Conservation (phyloP, 2,888 invertebrate genomes). For the Pelosia muscerda region DNA sequence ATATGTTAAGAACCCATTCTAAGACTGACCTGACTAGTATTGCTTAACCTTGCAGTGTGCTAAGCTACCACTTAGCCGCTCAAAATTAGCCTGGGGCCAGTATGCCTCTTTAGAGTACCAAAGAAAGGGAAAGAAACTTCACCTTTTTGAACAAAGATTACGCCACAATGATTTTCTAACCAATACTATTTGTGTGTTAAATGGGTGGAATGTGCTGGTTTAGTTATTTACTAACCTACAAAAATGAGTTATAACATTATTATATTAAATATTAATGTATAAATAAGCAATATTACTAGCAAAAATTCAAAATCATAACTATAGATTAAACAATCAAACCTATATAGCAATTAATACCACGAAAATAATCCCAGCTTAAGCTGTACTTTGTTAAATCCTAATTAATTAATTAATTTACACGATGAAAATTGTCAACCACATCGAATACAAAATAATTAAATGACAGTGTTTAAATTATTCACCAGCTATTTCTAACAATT, state of each 20-base stretch:
- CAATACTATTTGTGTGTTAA: no score
- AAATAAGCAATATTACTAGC: not conserved
- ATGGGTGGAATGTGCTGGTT: no score
- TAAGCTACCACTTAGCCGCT: no score
- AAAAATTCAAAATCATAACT: not conserved
- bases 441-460: conserved; percentile 26
- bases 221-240: no score
- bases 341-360: not conserved
- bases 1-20: no score
- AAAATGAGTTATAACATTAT: no score
- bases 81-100: no score
- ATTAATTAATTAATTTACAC: conserved; percentile 33
- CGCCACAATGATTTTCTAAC: not conserved
- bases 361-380: conserved; percentile 10
- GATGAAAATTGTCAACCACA: conserved; percentile 24
- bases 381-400: conserved; percentile 13
- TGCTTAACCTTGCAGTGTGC: no score
- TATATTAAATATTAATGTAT: not conserved
- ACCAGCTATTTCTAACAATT: conserved; percentile 42
- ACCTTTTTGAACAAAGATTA: not conserved
- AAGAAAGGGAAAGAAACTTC: not conserved
- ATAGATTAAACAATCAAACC: not conserved
- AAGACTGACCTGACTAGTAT: no score
- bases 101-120: no score
- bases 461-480: conserved; percentile 30